Evolutionary conservation across 1,140 invertebrate genomes (phyloP).

Genomic region (Vanessa tameamea): DNA sequence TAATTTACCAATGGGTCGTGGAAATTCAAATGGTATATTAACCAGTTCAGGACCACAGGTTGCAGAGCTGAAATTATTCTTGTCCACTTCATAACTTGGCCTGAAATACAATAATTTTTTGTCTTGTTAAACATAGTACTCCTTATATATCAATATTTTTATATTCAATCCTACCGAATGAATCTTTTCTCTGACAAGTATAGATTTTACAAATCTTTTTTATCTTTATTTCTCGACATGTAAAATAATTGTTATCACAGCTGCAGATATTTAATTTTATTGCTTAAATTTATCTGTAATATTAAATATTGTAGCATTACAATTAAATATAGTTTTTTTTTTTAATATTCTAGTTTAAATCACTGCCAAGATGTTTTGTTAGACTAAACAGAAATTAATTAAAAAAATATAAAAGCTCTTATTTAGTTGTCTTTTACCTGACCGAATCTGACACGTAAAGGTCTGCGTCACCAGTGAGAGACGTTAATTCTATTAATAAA

Average conservation of each 20-base stretch:
- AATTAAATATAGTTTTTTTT: too few species aligned
- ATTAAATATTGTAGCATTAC: too few species aligned
- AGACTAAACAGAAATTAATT: slow-evolving; percentile 1
- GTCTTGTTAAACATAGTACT: neutral
- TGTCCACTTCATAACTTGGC: slow-evolving; percentile 65
- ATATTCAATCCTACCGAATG: too few species aligned
- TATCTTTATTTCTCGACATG: too few species aligned
- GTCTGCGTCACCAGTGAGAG: slow-evolving; percentile 66
- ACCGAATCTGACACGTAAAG: slow-evolving; percentile 67
- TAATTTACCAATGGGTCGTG: slow-evolving; percentile 62
- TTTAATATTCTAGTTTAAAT: too few species aligned
- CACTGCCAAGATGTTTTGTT: neutral
- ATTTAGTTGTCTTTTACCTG: slow-evolving; percentile 45
- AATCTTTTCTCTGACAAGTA: too few species aligned
- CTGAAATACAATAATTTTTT: slow-evolving; percentile 40
- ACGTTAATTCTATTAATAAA: slow-evolving; percentile 60
- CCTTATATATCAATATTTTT: neutral
- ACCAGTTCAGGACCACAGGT: slow-evolving; percentile 66
- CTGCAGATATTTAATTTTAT: too few species aligned
- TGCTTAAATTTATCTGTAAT: too few species aligned
- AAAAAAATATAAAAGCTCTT: neutral
- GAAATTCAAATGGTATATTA: slow-evolving; percentile 61
- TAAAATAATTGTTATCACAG: too few species aligned
- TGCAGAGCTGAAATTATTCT: slow-evolving; percentile 68
- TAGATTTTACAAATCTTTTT: too few species aligned